Evolutionary conservation across 1,140 invertebrate genomes (phyloP).

Genomic region (Zaprionus camerounensis): DNA sequence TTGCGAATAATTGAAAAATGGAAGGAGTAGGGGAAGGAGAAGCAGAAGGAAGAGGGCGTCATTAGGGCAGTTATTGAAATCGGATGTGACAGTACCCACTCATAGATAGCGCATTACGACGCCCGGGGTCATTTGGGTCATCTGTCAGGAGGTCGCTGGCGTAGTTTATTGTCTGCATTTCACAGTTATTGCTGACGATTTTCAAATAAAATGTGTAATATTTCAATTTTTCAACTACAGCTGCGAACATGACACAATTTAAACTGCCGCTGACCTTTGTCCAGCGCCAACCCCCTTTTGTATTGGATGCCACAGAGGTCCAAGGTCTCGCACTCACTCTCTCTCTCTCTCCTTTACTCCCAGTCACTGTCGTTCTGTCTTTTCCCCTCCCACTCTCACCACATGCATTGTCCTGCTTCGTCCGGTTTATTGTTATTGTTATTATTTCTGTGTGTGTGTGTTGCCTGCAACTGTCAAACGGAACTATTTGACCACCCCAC

Average conservation of each 20-base stretch:
- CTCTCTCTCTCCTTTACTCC: background rate
- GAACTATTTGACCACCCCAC: slow-evolving; percentile 59
- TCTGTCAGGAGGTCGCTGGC: slow-evolving; percentile 52
- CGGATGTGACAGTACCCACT: slow-evolving; percentile 53
- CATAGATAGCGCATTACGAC: slow-evolving; percentile 61
- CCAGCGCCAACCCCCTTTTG: slow-evolving; percentile 54
- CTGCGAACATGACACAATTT: slow-evolving; percentile 74
- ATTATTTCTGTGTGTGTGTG: slow-evolving; percentile 50
- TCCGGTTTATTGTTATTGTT: slow-evolving; percentile 81
- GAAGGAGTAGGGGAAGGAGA: background rate
- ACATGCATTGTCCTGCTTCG: slow-evolving; percentile 50
- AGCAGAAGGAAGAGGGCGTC: slow-evolving; percentile 11
- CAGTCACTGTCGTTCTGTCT: too few species aligned
- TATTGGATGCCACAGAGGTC: slow-evolving; percentile 47
- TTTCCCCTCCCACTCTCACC: slow-evolving; percentile 5
- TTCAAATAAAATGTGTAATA: slow-evolving; percentile 75
- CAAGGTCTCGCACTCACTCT: slow-evolving; percentile 32
- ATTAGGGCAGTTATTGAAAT: slow-evolving; percentile 60
- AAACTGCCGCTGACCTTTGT: slow-evolving; percentile 73
- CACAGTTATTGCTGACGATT: slow-evolving; percentile 61
- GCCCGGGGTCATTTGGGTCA: slow-evolving; percentile 47
- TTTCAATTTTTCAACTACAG: slow-evolving; percentile 72
- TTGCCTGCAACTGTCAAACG: slow-evolving; percentile 67
- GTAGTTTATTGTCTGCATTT: slow-evolving; percentile 58
- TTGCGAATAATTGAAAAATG: slow-evolving; percentile 19